phyloP scores from a whole-genome alignment of 2,888 invertebrate genomes.

The Xestia xanthographa region DNA sequence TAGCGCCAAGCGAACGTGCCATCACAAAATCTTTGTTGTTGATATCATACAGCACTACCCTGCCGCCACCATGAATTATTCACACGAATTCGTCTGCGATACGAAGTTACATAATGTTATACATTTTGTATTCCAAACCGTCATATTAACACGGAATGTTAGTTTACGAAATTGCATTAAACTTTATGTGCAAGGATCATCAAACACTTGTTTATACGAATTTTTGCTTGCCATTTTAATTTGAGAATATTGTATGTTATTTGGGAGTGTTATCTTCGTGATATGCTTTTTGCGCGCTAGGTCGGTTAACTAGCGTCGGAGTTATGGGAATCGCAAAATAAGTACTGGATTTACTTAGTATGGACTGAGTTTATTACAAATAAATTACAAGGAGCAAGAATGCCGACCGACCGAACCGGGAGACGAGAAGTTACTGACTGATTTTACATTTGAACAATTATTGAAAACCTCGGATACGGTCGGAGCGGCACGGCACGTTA shows the following conservation, averaged over 20 bases:
- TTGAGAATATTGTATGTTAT: conserved; percentile 28
- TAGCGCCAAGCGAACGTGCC: conserved; percentile 53
- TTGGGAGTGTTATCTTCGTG: conserved; percentile 9
- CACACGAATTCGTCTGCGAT: conserved; percentile 65
- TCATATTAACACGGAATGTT: conserved; percentile 58
- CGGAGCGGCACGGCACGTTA: too few relatives aligned
- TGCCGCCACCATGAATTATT: conserved; percentile 79
- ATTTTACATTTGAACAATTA: too few relatives aligned
- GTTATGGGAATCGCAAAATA: too few relatives aligned
- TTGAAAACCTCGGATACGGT: too few relatives aligned
- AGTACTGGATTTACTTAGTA: too few relatives aligned
- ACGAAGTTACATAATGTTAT: conserved; percentile 57
- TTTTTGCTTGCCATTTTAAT: conserved; percentile 51
- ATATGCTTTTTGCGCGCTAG: too few relatives aligned
- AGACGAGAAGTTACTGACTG: too few relatives aligned
- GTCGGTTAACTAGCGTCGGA: too few relatives aligned
- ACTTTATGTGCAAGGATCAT: conserved; percentile 64
- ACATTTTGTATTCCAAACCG: conserved; percentile 56
- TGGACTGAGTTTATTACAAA: too few relatives aligned
- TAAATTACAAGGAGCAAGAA: too few relatives aligned
- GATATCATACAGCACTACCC: conserved; percentile 70
- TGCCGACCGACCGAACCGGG: too few relatives aligned
- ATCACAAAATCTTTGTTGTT: conserved; percentile 75
- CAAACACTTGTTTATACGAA: conserved; percentile 48
- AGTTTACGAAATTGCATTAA: conserved; percentile 61